Evolutionary conservation across 1,140 invertebrate species (phyloP).

Genomic region (Hetaerina americana): DNA sequence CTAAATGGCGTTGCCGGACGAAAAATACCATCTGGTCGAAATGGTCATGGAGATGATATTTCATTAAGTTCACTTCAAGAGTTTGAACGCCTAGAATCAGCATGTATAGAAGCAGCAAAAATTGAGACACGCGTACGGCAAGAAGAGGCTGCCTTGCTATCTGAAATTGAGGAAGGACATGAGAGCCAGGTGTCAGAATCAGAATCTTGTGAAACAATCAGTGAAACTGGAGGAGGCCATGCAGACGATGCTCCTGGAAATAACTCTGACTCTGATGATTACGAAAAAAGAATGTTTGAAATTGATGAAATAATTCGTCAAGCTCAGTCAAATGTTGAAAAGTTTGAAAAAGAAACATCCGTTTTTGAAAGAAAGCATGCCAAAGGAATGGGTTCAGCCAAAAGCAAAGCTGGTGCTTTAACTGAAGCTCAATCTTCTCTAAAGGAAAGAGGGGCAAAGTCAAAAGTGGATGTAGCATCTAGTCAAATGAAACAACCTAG

Average conservation of each 20-base stretch:
- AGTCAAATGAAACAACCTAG: no score
- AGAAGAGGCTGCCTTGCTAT: constrained; percentile 62
- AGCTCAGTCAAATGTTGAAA: constrained; percentile 54
- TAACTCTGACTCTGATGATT: constrained; percentile 42
- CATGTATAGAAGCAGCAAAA: constrained; percentile 67
- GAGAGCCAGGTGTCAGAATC: constrained; percentile 47
- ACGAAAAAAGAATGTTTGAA: constrained; percentile 55
- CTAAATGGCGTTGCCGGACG: constrained; percentile 52
- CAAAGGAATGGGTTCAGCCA: constrained; percentile 29
- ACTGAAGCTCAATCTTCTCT: constrained; percentile 20
- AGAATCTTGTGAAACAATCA: constrained; percentile 54
- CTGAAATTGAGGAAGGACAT: constrained; percentile 53
- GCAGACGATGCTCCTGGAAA: constrained; percentile 25
- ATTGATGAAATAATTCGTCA: constrained; percentile 60
- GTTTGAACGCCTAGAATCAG: constrained; percentile 83
- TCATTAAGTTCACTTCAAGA: constrained; percentile 87
- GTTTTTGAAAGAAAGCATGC: constrained; percentile 20
- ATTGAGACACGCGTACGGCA: constrained; percentile 71
- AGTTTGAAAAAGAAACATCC: constrained; percentile 26
- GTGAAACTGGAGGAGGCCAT: constrained; percentile 34
- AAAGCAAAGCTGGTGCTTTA: constrained; percentile 32
- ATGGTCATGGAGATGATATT: constrained; percentile 71
- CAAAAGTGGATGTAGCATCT: neutral
- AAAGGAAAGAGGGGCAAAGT: neutral
- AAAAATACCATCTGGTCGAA: constrained; percentile 43